Base-by-base conservation (phyloP, 2,113 vertebrate species). In the Gopherus evgoodei region DNA sequence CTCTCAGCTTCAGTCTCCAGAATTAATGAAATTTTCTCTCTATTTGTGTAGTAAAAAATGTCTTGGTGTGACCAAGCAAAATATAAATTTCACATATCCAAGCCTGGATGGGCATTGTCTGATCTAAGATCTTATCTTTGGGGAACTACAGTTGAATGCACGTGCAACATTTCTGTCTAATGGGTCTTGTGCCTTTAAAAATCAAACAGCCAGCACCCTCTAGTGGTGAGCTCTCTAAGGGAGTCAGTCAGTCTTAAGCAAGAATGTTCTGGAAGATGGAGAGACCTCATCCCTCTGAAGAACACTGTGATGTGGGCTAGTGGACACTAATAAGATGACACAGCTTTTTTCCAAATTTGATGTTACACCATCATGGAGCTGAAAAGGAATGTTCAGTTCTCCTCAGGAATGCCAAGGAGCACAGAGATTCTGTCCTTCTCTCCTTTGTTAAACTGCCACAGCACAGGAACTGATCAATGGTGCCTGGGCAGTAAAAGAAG, bases 161-260 rank as follows among this genome's bases (percentile, higher is more conserved):
- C 22, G 79, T 22, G 19, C 10, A 21, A 38, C 52, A 25, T 78
- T 27, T 80, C 44, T 85, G 79, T 6, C 47, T 0, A 27, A 1
- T 14, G 13, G 76, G 38, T 11, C 11, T 29, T 47, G 75, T 8
- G 90, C 54, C 57, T 76, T 80, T 91, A 90, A 93, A 0, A 1
- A 57, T 89, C 81, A 81, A 89, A 29, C 91, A 87, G 93, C 95
- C 94, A 97, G 95, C 94, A 94, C 93, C 97, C 97, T 95, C 97
- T 97, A 96, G 97, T 49, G 97, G 96, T 95, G 95, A 79, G 47
- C 5, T 11, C 21, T 81, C 85, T 88, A 52, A 54, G 90, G 81
- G 92, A 93, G 38, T 6, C 78, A 89, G 88, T 4, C 50, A 3
- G 2, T 3, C 22, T 52, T 59, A 90, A 96, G 12, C 52, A 4